These are phyloP conservation scores for Myocastor coypus DNA, from an alignment of 2,113 vertebrate species.

Conservation along the genomic window DNA sequence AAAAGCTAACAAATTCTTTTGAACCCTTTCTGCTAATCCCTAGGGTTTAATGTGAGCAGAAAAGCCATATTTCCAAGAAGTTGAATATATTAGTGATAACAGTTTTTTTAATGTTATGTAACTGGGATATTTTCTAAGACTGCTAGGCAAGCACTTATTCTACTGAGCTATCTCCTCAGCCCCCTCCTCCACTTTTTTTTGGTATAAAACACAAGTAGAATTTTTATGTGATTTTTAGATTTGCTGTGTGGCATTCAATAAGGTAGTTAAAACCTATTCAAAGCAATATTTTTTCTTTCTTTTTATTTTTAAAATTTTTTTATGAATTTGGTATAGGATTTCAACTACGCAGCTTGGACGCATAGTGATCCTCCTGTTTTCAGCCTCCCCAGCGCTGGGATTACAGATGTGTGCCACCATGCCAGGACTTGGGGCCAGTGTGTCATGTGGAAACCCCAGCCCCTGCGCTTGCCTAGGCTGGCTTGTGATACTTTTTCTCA, in stretches of 20 bases:
- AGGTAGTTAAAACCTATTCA: background rate
- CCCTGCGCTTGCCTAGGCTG: no score
- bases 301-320: no score
- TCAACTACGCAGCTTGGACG: no score
- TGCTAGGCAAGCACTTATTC: background rate
- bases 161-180: no score
- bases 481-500: background rate
- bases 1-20: background rate
- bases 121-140: background rate
- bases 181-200: background rate
- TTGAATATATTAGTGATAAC: background rate
- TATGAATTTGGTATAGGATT: no score
- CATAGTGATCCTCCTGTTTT: no score
- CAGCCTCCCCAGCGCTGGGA: no score
- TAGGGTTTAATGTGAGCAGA: background rate
- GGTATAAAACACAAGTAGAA: background rate
- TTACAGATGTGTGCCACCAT: no score
- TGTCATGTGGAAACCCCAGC: no score
- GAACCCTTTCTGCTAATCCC: background rate
- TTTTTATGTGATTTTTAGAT: slow-evolving; percentile 8
- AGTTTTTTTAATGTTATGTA: background rate
- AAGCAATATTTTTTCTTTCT: background rate
- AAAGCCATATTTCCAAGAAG: background rate
- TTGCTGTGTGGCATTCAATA: background rate
- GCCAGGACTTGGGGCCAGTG: no score